Evolutionary conservation across 2,797 vertebrate genomes (phyloP).

Genomic region (Sebastes diaconus): DNA sequence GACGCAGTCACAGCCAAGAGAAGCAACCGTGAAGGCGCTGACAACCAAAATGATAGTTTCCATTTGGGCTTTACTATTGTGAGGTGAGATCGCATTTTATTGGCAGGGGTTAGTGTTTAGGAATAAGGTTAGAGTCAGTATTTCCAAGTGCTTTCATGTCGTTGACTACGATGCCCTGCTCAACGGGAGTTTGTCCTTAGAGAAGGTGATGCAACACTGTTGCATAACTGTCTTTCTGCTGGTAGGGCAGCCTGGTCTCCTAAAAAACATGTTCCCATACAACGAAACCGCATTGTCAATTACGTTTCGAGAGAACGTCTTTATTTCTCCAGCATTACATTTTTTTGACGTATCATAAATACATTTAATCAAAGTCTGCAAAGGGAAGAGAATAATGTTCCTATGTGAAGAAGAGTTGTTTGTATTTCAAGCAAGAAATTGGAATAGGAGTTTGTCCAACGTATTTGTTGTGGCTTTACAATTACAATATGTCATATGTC

Average conservation of each 20-base stretch:
- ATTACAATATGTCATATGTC: neutral
- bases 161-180: neutral
- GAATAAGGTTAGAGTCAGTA: slow-evolving; percentile 19
- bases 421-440: too few relatives aligned
- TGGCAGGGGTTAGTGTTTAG: slow-evolving; percentile 39
- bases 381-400: too few relatives aligned
- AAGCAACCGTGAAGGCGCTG: slow-evolving; percentile 63
- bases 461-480: neutral
- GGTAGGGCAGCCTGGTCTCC: neutral
- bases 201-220: slow-evolving; percentile 7
- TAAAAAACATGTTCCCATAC: neutral
- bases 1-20: slow-evolving; percentile 55
- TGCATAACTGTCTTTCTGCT: slow-evolving; percentile 7
- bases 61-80: slow-evolving; percentile 49
- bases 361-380: neutral
- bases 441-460: too few relatives aligned
- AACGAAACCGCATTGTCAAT: neutral
- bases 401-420: too few relatives aligned
- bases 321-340: neutral
- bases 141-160: slow-evolving; percentile 51
- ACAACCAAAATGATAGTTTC: slow-evolving; percentile 71
- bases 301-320: neutral
- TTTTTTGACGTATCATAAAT: neutral
- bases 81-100: slow-evolving; percentile 58
- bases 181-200: slow-evolving; percentile 38